Evolutionary conservation across 2,113 vertebrate species (phyloP).

Genomic region (Stegastes partitus): DNA sequence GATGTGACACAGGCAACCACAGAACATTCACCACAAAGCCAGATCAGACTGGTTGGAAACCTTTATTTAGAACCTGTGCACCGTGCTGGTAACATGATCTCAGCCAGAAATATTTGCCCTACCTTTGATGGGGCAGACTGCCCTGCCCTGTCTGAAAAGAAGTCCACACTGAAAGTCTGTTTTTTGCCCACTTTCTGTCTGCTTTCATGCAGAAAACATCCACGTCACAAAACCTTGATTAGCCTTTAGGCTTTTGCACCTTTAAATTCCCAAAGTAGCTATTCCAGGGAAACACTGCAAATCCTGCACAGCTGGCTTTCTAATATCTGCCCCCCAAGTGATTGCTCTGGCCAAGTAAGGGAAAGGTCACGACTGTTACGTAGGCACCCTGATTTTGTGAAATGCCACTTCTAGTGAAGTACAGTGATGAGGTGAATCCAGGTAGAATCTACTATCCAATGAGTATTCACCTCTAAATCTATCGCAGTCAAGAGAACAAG

Average conservation of each 20-base stretch:
- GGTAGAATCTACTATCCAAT: not conserved
- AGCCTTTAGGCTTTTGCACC: conserved; percentile 1
- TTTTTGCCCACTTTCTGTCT: not conserved
- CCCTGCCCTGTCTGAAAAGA: conserved; percentile 4
- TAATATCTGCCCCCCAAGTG: not conserved
- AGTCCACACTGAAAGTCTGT: not conserved
- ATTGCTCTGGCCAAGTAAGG: conserved; percentile 20
- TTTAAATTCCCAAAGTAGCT: conserved; percentile 7
- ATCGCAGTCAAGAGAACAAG: not conserved
- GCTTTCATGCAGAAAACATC: conserved; percentile 18
- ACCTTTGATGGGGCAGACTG: conserved; percentile 34
- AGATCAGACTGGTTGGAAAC: conserved; percentile 58
- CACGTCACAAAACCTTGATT: conserved; percentile 9
- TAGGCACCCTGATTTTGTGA: not conserved
- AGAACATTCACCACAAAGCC: conserved; percentile 45
- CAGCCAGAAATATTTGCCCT: conserved; percentile 59
- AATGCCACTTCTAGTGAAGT: not conserved
- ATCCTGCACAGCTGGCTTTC: not conserved
- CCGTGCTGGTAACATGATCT: conserved; percentile 63
- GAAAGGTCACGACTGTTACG: conserved; percentile 27
- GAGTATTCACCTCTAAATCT: too few relatives aligned
- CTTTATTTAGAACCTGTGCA: conserved; percentile 73
- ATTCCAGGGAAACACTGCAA: conserved; percentile 26
- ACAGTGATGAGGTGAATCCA: conserved; percentile 7
- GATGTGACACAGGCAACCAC: conserved; percentile 14